These are phyloP conservation scores for Axis porcinus DNA, from an alignment of 2,113 vertebrate species.

Conservation along the genomic window DNA sequence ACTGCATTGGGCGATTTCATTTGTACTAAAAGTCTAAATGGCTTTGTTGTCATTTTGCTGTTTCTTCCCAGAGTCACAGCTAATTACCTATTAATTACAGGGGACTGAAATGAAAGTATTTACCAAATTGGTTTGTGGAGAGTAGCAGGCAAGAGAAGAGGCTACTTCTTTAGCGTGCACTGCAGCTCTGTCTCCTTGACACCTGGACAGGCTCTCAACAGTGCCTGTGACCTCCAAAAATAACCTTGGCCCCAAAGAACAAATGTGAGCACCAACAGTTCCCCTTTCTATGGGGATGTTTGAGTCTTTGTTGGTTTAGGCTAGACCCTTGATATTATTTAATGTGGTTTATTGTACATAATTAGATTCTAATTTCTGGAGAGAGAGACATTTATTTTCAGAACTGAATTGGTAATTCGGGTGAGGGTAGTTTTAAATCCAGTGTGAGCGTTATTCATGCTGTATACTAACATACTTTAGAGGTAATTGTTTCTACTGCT, in stretches of 20 bases:
- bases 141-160: background rate
- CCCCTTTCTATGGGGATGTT: conserved; percentile 23
- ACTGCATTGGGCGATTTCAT: background rate
- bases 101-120: conserved; percentile 23
- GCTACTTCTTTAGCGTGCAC: background rate
- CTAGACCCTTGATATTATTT: conserved; percentile 72
- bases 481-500: conserved; percentile 73
- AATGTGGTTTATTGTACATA: conserved; percentile 70
- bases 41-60: conserved; percentile 43
- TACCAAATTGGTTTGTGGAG: background rate
- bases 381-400: conserved; percentile 74
- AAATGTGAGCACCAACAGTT: background rate
- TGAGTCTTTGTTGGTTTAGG: conserved; percentile 67
- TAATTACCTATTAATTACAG: conserved; percentile 67
- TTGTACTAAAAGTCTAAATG: conserved; percentile 37
- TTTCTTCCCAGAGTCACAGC: conserved; percentile 25
- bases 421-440: conserved; percentile 70
- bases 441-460: conserved; percentile 64
- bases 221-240: background rate
- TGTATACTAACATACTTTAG: conserved; percentile 69
- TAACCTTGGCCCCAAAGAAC: background rate
- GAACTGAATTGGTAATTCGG: conserved; percentile 66
- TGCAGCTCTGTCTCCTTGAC: background rate
- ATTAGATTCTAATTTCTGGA: conserved; percentile 73
- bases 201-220: background rate